A percentile compares a stretch with the other conserved stretches of the same genome.
Conservation (phyloP, 2,797 vertebrate species). For the Silurus lanzhouensis region DNA sequence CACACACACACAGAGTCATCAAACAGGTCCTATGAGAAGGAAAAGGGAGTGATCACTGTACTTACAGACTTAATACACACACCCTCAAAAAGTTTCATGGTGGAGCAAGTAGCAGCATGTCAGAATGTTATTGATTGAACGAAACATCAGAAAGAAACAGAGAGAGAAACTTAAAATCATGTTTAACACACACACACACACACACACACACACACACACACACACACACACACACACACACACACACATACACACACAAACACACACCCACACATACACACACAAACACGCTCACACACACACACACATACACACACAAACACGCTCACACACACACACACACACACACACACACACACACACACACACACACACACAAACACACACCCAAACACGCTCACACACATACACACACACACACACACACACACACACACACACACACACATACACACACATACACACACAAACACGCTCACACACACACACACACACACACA, state of each 20-base stretch:
- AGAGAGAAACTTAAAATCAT: background rate
- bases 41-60: no score
- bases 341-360: constrained; percentile 55
- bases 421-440: constrained; percentile 56
- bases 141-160: background rate
- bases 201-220: no score
- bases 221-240: no score
- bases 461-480: no score
- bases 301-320: no score
- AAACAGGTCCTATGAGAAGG: no score
- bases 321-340: background rate
- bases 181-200: no score
- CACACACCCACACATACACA: no score
- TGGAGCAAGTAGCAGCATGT: background rate
- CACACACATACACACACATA: constrained; percentile 61
- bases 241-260: no score
- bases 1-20: constrained; percentile 62
- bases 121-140: background rate
- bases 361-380: constrained; percentile 53
- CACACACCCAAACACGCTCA: constrained; percentile 58
- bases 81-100: background rate
- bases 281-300: no score
- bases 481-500: no score
- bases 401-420: constrained; percentile 61
- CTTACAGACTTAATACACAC: background rate